Evolutionary conservation across 2,888 invertebrate genomes (phyloP).

Genomic region (Napeogenes inachia): DNA sequence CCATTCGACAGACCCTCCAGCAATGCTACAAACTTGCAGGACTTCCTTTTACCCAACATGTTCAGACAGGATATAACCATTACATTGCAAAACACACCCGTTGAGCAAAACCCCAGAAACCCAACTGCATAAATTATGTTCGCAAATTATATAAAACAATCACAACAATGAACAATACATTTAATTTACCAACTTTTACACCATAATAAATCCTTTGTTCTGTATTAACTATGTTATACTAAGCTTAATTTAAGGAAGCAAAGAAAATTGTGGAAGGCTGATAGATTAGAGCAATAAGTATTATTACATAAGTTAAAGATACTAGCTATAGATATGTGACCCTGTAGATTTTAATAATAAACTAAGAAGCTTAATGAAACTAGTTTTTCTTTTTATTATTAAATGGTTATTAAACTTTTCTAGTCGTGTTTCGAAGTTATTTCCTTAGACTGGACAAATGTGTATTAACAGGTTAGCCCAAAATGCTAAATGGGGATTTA

Average conservation of each 20-base stretch:
- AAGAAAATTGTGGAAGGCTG: constrained; percentile 8
- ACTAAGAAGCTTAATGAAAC: no score
- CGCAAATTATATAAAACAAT: neutral
- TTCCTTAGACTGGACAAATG: no score
- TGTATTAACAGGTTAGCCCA: no score
- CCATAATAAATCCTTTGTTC: neutral
- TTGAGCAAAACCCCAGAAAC: constrained; percentile 60
- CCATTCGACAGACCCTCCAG: constrained; percentile 84
- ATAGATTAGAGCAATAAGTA: constrained; percentile 7
- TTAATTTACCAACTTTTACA: no score
- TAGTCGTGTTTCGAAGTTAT: no score
- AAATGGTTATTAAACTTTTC: no score
- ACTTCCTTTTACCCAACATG: constrained; percentile 86
- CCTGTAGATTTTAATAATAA: neutral
- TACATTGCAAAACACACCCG: constrained; percentile 73
- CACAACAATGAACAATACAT: no score
- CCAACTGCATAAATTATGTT: constrained; percentile 28
- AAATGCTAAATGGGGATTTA: no score
- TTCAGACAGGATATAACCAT: constrained; percentile 79
- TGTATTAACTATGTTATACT: no score
- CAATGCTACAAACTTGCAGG: constrained; percentile 76
- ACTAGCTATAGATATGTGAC: constrained; percentile 13
- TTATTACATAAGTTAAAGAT: constrained; percentile 4
- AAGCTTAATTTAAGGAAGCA: constrained; percentile 8
- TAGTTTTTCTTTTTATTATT: no score